Percentiles rank a stretch among this genome's conserved stretches.
These are phyloP conservation scores for Apamea monoglypha DNA, from an alignment of 2,888 invertebrate species.

Conservation along the genomic window DNA sequence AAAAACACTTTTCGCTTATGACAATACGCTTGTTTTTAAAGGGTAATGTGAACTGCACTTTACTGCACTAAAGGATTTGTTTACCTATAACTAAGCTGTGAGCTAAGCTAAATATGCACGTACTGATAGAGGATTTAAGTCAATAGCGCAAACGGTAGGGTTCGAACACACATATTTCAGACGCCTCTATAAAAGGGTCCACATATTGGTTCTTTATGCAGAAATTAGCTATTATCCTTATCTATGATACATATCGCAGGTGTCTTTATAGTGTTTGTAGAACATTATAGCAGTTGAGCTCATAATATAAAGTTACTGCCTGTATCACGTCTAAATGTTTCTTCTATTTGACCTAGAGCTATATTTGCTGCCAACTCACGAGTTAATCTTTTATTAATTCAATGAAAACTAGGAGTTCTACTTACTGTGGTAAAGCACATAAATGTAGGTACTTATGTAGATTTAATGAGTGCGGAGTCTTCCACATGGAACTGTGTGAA, in stretches of 20 bases:
- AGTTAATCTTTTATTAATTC: not conserved
- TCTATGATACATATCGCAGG: not conserved
- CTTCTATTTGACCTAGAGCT: not conserved
- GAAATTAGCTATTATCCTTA: not conserved
- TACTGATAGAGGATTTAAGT: not conserved
- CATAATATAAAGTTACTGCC: not conserved
- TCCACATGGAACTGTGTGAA: not conserved
- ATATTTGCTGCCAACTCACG: not conserved
- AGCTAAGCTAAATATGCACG: not conserved
- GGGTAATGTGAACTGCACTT: not conserved
- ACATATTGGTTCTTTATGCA: not conserved
- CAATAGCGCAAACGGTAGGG: not conserved
- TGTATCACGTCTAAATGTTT: not conserved
- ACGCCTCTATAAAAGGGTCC: not conserved
- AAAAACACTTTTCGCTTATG: constrained; percentile 8
- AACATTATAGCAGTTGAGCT: not conserved
- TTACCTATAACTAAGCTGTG: not conserved
- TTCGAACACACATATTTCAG: not conserved
- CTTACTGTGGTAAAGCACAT: not conserved
- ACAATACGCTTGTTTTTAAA: not conserved
- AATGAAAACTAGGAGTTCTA: not conserved
- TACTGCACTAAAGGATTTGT: not conserved
- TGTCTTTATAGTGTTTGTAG: constrained; percentile 9
- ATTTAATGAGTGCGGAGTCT: not conserved
- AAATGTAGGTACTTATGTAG: not conserved